phyloP scores from a whole-genome alignment of 1,140 invertebrate genomes.

The Drosophila nannoptera region DNA sequence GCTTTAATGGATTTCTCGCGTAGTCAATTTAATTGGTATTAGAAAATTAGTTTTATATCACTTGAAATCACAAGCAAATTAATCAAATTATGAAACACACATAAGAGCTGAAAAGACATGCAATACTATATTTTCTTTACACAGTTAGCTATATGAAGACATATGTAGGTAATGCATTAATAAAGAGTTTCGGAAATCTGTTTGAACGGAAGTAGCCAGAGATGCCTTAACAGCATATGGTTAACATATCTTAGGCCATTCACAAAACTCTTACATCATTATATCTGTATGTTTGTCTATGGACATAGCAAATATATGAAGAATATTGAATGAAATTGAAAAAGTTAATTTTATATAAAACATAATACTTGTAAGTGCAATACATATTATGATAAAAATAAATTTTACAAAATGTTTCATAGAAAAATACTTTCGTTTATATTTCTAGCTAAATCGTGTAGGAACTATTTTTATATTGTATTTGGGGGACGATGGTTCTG shows the following conservation, averaged over 20 bases:
- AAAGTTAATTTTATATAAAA: conserved; percentile 45
- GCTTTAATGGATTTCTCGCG: conserved; percentile 26
- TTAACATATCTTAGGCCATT: neutral
- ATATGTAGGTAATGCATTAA: conserved; percentile 20
- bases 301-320: conserved; percentile 8
- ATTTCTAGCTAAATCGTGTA: neutral
- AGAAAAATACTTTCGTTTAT: conserved; percentile 17
- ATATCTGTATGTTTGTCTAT: no score
- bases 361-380: conserved; percentile 39
- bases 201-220: conserved; percentile 29
- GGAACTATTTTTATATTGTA: neutral
- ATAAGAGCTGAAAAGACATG: conserved; percentile 54
- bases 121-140: conserved; percentile 51
- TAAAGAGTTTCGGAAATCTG: conserved; percentile 16
- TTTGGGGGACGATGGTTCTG: neutral
- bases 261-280: no score
- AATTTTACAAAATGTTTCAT: conserved; percentile 53
- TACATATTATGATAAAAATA: conserved; percentile 41
- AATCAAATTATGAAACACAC: conserved; percentile 34
- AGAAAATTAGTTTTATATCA: conserved; percentile 22
- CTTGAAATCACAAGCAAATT: conserved; percentile 27
- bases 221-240: conserved; percentile 20
- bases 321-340: no score
- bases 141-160: conserved; percentile 32
- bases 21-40: conserved; percentile 44